Percentiles rank a stretch among this genome's conserved stretches.
Evolutionary conservation across 1,140 invertebrate genomes (phyloP).

Genomic region (Trichogramma pretiosum): DNA sequence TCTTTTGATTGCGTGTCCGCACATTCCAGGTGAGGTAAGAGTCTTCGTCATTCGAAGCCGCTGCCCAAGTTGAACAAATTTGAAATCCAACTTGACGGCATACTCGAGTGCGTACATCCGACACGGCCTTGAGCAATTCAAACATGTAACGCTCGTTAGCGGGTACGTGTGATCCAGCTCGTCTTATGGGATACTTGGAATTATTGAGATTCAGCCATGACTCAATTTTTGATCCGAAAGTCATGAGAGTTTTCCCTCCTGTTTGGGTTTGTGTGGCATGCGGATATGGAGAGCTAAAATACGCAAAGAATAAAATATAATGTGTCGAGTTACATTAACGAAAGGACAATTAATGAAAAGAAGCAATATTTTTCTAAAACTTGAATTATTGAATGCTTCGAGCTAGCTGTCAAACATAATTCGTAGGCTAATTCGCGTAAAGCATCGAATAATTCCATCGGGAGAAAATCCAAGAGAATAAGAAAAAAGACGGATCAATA

Average conservation of each 20-base stretch:
- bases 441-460: too few relatives aligned
- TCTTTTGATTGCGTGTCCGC: conserved; percentile 33
- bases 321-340: too few relatives aligned
- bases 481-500: too few relatives aligned
- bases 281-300: too few relatives aligned
- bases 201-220: conserved; percentile 26
- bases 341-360: too few relatives aligned
- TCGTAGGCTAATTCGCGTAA: too few relatives aligned
- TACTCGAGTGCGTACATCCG: conserved; percentile 35
- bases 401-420: too few relatives aligned
- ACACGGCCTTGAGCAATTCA: conserved; percentile 46
- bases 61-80: conserved; percentile 12
- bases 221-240: conserved; percentile 24
- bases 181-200: conserved; percentile 17
- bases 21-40: conserved; percentile 27
- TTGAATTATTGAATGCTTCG: too few relatives aligned
- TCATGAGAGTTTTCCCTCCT: conserved; percentile 26
- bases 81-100: conserved; percentile 40
- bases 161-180: conserved; percentile 25
- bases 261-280: conserved; percentile 19
- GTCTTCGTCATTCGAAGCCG: conserved; percentile 22
- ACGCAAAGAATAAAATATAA: too few relatives aligned
- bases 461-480: too few relatives aligned
- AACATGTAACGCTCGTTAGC: conserved; percentile 45
- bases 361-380: too few relatives aligned